Base-by-base conservation (phyloP, 2,888 invertebrate species). In the Chrysotoxum bicinctum region DNA sequence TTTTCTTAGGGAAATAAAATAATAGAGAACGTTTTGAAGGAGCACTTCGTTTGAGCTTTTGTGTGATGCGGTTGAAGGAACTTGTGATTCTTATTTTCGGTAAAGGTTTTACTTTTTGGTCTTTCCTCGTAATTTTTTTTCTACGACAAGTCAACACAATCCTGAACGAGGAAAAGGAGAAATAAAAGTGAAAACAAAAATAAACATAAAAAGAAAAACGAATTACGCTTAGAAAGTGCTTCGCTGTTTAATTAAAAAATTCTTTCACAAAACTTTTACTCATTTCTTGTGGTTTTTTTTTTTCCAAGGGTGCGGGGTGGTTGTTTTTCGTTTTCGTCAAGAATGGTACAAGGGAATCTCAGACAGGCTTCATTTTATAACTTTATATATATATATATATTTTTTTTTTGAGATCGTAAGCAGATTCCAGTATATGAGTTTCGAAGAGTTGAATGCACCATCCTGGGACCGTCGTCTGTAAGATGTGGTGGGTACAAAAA, bases 391-490 rank as follows among this genome's bases (percentile, higher is more conserved):
- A 6, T 26, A 6, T 26, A 3, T 72, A 52, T 60, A 1, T 69
- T 43, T 62, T 68, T n/a, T 43, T 16, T 43, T 40, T 4, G 35
- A 58, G 66, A 50, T 70, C 48, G 68, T 50, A 68, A 83, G 60
- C 54, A 68, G 73, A 45, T 40, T 45, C 19, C 66, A 62, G 66
- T 48, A n/a, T n/a, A n/a, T n/a, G 72, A 72, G 40, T 80, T 72
- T 85, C 48, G 72, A 80, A 60, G 76, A 80, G 80, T 85, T 80
- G 84, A 85, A 85, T 85, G 80, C 80, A 85, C 84, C n/a, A n/a
- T n/a, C n/a, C n/a, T 72, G 23, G 9, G 6, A 52, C 16, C 14
- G n/a, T 26, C 7, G 2, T 26, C 19, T 40, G n/a, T 1, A 21
- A 16, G 5, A 16, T 16, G 14, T n/a, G 26, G 6, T 9, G 10